Conservation (phyloP, 2,797 vertebrate genomes). For the Gymnoscopelus braueri region DNA sequence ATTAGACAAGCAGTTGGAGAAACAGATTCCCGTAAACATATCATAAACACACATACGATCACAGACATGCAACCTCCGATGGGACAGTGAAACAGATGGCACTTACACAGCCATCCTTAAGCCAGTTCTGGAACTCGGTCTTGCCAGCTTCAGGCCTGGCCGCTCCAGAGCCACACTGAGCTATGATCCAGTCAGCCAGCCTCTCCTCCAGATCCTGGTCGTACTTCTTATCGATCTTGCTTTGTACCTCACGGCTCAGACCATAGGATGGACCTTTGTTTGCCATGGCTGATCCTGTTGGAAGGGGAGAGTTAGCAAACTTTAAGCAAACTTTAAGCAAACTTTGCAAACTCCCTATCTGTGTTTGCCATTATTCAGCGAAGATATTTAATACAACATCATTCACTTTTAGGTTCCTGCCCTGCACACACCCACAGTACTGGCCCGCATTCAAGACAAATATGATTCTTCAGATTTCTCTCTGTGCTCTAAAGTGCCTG, state of each 20-base stretch:
- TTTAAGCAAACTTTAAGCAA: slow-evolving; percentile 17
- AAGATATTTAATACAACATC: slow-evolving; percentile 30
- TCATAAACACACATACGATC: slow-evolving; percentile 13
- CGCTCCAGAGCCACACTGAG: slow-evolving; percentile 83
- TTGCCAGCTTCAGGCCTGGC: slow-evolving; percentile 84
- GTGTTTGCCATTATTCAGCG: slow-evolving; percentile 7
- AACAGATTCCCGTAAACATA: slow-evolving; percentile 3
- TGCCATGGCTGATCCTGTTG: slow-evolving; percentile 83
- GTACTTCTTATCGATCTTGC: slow-evolving; percentile 96
- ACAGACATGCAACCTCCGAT: slow-evolving; percentile 1
- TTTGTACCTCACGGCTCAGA: slow-evolving; percentile 92
- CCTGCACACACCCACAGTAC: slow-evolving; percentile 39
- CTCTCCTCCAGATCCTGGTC: slow-evolving; percentile 91
- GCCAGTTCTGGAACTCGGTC: slow-evolving; percentile 92
- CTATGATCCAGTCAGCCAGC: slow-evolving; percentile 89
- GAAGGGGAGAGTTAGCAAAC: slow-evolving; percentile 20
- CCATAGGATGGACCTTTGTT: slow-evolving; percentile 92
- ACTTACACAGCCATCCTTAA: slow-evolving; percentile 94
- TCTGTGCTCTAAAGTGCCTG: too few relatives aligned
- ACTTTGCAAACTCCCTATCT: slow-evolving; percentile 18
- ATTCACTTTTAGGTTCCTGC: slow-evolving; percentile 26
- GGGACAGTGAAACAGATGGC: neutral
- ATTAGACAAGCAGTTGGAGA: neutral
- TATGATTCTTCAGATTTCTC: neutral
- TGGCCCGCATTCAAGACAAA: slow-evolving; percentile 42